These are phyloP conservation scores for Protula sp. DNA, from an alignment of 2,888 invertebrate genomes.

Conservation along the genomic window DNA sequence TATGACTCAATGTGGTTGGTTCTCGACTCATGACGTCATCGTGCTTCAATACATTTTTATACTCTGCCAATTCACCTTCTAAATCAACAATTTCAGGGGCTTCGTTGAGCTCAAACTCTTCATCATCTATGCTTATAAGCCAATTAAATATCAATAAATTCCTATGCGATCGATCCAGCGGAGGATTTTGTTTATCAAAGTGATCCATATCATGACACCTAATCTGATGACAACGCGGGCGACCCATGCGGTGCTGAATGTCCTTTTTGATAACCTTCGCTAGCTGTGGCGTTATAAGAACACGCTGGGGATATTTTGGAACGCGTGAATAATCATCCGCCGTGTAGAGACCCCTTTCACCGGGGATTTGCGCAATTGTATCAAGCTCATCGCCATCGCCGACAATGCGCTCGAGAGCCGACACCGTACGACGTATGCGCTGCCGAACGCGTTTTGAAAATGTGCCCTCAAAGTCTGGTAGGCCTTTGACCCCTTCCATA, in stretches of 20 bases:
- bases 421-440: not conserved
- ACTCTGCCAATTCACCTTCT: not conserved
- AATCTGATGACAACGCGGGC: not conserved
- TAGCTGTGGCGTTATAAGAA: not conserved
- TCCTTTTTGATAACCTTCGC: not conserved
- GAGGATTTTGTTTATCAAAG: not conserved
- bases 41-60: not conserved
- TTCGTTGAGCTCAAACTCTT: not conserved
- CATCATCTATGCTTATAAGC: not conserved
- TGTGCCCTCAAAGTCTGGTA: not conserved
- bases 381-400: not conserved
- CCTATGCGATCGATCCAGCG: not conserved
- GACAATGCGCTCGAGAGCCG: not conserved
- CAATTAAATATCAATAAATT: not conserved
- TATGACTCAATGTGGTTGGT: not conserved
- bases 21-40: not conserved
- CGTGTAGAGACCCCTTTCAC: not conserved
- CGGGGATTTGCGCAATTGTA: not conserved
- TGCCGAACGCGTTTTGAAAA: not conserved
- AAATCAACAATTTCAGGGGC: not conserved
- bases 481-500: not conserved
- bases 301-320: not conserved
- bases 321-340: not conserved
- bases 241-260: not conserved
- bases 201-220: not conserved